phyloP scores from a whole-genome alignment of 2,888 invertebrate genomes.

The Argyra leucocephala region DNA sequence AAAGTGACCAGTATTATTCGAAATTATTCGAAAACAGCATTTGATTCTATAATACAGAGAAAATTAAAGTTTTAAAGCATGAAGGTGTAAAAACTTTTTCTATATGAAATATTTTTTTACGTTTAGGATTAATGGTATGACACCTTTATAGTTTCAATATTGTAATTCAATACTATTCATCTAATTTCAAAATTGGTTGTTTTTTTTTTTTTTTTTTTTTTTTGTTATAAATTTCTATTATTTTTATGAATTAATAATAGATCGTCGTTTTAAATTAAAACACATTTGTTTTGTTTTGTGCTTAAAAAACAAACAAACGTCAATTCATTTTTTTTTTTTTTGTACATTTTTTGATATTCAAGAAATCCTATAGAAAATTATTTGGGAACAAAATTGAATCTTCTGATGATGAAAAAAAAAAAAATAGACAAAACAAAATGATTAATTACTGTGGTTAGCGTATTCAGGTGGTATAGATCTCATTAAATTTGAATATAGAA shows the following conservation, averaged over 20 bases:
- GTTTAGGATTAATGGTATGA: too few species aligned
- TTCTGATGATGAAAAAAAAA: neutral
- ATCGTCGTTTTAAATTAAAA: neutral
- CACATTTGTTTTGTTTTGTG: neutral
- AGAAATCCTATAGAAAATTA: too few species aligned
- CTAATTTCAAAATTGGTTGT: neutral
- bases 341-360: neutral
- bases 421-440: neutral
- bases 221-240: neutral
- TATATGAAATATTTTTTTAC: too few species aligned
- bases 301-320: neutral
- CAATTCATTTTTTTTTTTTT: too few species aligned
- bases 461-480: slow-evolving; percentile 3
- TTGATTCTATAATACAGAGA: too few species aligned
- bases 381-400: neutral
- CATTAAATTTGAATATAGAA: slow-evolving; percentile 3
- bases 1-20: too few species aligned
- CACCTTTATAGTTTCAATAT: neutral
- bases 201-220: neutral
- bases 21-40: too few species aligned
- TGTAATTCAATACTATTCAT: neutral
- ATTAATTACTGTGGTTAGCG: neutral
- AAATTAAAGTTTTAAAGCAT: too few species aligned
- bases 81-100: too few species aligned
- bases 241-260: neutral